A percentile compares a stretch with the other conserved stretches of the same genome.
phyloP scores from a whole-genome alignment of 2,113 vertebrate species.

The Nycticorax nycticorax region DNA sequence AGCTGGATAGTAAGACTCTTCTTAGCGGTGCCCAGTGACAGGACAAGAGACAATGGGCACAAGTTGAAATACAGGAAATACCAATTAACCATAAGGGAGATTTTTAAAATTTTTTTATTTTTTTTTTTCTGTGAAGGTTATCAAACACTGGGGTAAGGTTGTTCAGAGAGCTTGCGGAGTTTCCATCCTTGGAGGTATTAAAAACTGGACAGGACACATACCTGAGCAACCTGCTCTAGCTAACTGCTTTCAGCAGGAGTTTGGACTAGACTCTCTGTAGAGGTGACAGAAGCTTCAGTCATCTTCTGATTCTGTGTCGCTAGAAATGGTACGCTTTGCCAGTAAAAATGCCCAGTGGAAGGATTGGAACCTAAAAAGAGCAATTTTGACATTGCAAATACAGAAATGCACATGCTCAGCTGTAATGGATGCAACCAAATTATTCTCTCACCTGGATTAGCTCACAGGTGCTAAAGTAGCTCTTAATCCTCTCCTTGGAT shows the following conservation, averaged over 20 bases:
- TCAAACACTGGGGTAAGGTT: background rate
- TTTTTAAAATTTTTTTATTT: too few relatives aligned
- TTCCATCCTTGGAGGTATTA: background rate
- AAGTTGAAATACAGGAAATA: background rate
- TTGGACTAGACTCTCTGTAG: background rate
- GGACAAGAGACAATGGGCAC: background rate
- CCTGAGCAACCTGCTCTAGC: background rate
- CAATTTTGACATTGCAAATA: background rate
- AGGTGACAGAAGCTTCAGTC: background rate
- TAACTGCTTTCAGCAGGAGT: background rate
- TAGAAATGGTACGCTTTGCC: background rate
- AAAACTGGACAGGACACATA: background rate
- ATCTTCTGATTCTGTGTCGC: background rate
- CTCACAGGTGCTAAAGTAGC: background rate
- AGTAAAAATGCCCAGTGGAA: background rate
- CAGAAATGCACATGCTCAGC: background rate
- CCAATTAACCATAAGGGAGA: accelerated
- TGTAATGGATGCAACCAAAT: background rate
- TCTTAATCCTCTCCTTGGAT: background rate
- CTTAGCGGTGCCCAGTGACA: background rate
- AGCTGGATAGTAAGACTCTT: background rate
- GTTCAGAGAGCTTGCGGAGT: background rate
- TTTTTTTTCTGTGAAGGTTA: background rate
- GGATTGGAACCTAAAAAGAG: background rate
- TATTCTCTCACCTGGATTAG: background rate